Conservation (phyloP, 2,797 vertebrate species). For the Cercopithecus neglectus region DNA sequence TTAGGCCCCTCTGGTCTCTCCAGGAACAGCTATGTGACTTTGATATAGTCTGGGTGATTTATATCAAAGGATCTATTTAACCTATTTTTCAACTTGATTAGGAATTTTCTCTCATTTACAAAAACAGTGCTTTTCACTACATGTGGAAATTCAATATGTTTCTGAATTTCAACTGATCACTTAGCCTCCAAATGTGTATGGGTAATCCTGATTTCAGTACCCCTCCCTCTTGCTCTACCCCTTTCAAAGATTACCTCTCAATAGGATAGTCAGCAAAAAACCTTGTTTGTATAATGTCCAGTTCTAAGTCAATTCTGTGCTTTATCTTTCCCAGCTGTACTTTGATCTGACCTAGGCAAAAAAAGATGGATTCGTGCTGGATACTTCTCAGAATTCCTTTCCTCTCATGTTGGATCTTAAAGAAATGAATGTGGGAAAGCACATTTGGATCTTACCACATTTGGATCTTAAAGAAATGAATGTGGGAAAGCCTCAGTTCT, state of each 20-base stretch:
- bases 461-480: neutral
- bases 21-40: neutral
- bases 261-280: neutral
- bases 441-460: too few relatives aligned
- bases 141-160: constrained; percentile 46
- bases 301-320: neutral
- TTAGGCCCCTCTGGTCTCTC: neutral
- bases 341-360: neutral
- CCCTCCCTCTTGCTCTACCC: neutral
- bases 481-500: neutral
- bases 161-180: constrained; percentile 51
- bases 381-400: neutral
- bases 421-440: neutral
- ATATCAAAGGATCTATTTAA: constrained; percentile 51
- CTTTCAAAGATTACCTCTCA: constrained; percentile 8
- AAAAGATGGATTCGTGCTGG: neutral
- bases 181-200: neutral
- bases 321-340: neutral
- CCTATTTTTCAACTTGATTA: constrained; percentile 46
- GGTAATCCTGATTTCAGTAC: neutral
- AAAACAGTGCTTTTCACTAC: constrained; percentile 23
- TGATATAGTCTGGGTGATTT: neutral
- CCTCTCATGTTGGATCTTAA: neutral
- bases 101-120: constrained; percentile 45
- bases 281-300: neutral